Conservation (phyloP, 2,113 vertebrate genomes). For the Ursus arctos region DNA sequence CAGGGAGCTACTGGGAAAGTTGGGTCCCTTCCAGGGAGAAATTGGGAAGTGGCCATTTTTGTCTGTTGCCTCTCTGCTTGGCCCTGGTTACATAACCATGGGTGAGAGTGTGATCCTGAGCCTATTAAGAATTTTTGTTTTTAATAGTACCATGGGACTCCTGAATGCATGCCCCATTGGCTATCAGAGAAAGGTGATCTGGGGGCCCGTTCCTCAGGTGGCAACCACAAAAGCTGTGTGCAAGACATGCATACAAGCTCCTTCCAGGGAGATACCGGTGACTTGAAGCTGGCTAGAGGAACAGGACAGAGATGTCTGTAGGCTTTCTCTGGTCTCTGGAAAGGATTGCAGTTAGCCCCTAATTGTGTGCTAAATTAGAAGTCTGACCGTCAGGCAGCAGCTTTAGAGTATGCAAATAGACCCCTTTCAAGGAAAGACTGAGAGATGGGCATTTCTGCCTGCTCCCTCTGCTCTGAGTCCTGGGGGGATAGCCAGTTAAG, state of each 20-base stretch:
- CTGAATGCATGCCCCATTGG: background rate
- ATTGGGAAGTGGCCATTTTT: background rate
- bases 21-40: background rate
- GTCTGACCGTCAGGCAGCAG: background rate
- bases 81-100: background rate
- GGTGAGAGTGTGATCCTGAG: background rate
- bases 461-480: background rate
- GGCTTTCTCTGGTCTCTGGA: background rate
- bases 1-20: background rate
- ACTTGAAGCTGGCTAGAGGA: background rate
- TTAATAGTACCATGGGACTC: background rate
- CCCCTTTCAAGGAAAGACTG: background rate
- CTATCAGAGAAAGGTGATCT: background rate
- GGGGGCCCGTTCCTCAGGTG: background rate
- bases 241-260: background rate
- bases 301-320: background rate
- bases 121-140: background rate
- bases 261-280: background rate
- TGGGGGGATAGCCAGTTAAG: no score
- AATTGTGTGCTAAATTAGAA: background rate
- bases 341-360: background rate
- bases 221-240: background rate
- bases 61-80: background rate
- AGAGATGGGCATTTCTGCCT: background rate
- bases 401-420: background rate